Base-by-base conservation (phyloP, 2,888 invertebrate genomes). In the Eupithecia inturbata region DNA sequence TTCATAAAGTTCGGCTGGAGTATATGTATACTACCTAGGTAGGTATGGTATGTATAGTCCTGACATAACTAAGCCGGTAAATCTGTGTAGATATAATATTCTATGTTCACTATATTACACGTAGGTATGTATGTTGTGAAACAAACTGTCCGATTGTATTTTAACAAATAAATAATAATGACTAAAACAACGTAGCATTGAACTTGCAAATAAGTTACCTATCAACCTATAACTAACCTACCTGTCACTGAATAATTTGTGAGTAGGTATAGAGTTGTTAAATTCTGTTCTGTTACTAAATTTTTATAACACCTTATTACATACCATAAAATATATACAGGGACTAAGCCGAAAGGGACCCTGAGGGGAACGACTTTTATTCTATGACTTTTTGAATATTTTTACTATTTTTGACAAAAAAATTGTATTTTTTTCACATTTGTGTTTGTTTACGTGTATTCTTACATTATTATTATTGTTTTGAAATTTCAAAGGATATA, bases 101-200 rank as follows among this genome's bases (percentile, higher is more conserved):
- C 10, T 12, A 22, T 53, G 4, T 22, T 53, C 1, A 26, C n/a
- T 53, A 22, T 22, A 49, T 22, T 53, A 53, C 12, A 22, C 7
- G 28, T 41, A 67, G 19, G 33, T 53, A 68, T 53, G 26, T 26
- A 26, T 57, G 57, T 57, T 57, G 57, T 57, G 26, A 57, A 57
- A 57, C 57, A 57, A 57, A 57, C 57, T 26, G 57, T 57, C 22
- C 57, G 57, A 57, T 57, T 57, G 57, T 57, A 57, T 26, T 57
- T 57, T 57, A 57, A 57, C 26, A 14, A 57, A 57, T 57, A 57
- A 57, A 57, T 57, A 53, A 53, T 53, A n/a, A 49, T 49, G 4
- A 49, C 26, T 26, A 57, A 26, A 57, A 57, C 57, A 26, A 53
- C 16, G 0, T 53, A 3, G 45, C 45, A 22, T 22, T 22, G n/a